phyloP scores from a whole-genome alignment of 2,888 invertebrate species.

The Stenotaenia linearis region DNA sequence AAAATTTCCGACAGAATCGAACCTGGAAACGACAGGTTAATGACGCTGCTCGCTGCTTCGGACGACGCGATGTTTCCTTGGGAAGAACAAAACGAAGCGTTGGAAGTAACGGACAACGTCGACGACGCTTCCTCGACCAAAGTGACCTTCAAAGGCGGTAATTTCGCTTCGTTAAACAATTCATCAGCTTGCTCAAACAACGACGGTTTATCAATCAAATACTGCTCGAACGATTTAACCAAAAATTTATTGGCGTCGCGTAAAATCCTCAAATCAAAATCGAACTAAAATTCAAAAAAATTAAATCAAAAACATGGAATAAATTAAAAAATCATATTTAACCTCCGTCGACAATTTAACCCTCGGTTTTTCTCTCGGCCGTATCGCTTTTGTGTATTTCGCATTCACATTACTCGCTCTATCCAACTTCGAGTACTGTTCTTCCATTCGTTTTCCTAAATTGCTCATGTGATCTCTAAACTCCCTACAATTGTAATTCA shows the following conservation, averaged over 20 bases:
- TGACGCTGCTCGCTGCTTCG: background rate
- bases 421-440: conserved; percentile 13
- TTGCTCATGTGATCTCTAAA: background rate
- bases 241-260: conserved; percentile 24
- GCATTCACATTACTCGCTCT: background rate
- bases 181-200: background rate
- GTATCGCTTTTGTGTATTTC: background rate
- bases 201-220: background rate
- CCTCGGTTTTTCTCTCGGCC: background rate
- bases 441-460: background rate
- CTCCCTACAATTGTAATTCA: conserved; percentile 7
- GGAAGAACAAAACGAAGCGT: background rate
- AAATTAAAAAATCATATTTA: background rate
- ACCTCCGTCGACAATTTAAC: background rate
- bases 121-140: background rate
- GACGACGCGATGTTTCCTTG: background rate
- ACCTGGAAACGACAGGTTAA: background rate
- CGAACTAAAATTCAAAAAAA: background rate
- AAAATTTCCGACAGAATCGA: too few relatives aligned
- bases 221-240: background rate
- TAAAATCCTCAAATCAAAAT: background rate
- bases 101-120: background rate
- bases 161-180: background rate
- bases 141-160: background rate
- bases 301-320: background rate